Base-by-base conservation (phyloP, 2,797 vertebrate species). In the Choloepus didactylus region DNA sequence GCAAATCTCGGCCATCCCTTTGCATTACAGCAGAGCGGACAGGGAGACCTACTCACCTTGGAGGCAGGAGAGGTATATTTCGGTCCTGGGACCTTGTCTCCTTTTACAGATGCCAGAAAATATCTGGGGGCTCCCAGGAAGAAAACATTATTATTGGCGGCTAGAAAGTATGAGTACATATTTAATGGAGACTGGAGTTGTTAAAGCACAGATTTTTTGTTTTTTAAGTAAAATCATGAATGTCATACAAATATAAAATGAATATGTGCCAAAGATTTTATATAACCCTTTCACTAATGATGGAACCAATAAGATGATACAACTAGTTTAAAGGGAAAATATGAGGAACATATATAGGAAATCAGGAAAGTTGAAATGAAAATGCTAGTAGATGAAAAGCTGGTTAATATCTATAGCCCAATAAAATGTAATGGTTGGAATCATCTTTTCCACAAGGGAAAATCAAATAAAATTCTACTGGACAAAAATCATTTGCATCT, bases 171-270 rank as follows among this genome's bases (percentile, higher is more conserved):
- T 77, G 19, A 76, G 86, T 56, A 70, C 66, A 60, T n/a, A 69
- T 69, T 87, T 66, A 94, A 62, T 75, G 75, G 66, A 94, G 16
- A 35, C 62, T 70, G 49, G 62, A 76, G 44, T 49, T 67, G 25
- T 81, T 88, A 82, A 81, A 91, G 89, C 41, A 84, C 73, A 41
- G 14, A 59, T 93, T 85, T 56, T 56, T 56, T 5, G 5, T 56
- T 56, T 56, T 15, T 56, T 51, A 80, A 66, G 70, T 95, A 85
- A 96, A 94, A 81, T 93, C 38, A 82, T 27, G 80, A 16, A 19
- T 66, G 19, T 80, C n/a, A 21, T 79, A 77, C n/a, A 82, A 81
- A 81, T 72, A 70, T 51, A 29, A 92, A 93, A 77, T 83, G 56
- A 89, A 60, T 5, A 56, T 49, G 27, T 41, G 31, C 25, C 31